phyloP scores from a whole-genome alignment of 2,113 vertebrate species.

The Epinephelus moara region DNA sequence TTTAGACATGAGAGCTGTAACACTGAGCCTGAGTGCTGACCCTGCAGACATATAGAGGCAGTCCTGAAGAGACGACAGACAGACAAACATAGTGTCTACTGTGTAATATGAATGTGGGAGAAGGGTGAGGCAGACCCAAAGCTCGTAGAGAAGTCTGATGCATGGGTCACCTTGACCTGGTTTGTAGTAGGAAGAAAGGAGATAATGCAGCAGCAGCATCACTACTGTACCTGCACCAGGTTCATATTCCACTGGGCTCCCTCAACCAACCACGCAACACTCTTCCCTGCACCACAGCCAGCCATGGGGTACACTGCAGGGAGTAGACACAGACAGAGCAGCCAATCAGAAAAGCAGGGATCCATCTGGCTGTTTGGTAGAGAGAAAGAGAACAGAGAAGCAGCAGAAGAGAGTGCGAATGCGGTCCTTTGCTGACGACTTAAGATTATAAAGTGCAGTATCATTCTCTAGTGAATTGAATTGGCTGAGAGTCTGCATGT shows the following conservation, averaged over 20 bases:
- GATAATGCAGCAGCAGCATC: slow-evolving; percentile 60
- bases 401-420: slow-evolving; percentile 36
- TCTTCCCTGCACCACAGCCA: slow-evolving; percentile 43
- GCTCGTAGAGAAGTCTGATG: slow-evolving; percentile 29
- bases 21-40: slow-evolving; percentile 50
- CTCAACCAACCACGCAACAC: slow-evolving; percentile 50
- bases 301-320: slow-evolving; percentile 43
- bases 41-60: slow-evolving; percentile 28
- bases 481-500: slow-evolving; percentile 48
- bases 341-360: slow-evolving; percentile 62
- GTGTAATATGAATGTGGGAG: slow-evolving; percentile 26
- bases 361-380: slow-evolving; percentile 48
- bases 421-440: slow-evolving; percentile 60
- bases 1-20: slow-evolving; percentile 48
- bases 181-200: slow-evolving; percentile 59
- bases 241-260: slow-evolving; percentile 52
- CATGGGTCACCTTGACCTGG: slow-evolving; percentile 80
- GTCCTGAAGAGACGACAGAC: slow-evolving; percentile 11
- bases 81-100: slow-evolving; percentile 19
- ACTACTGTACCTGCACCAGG: slow-evolving; percentile 58
- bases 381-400: slow-evolving; percentile 30
- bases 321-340: slow-evolving; percentile 45
- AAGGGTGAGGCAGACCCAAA: slow-evolving; percentile 15
- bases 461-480: slow-evolving; percentile 64
- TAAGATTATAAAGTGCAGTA: slow-evolving; percentile 62